Evolutionary conservation across 2,797 vertebrate species (phyloP).

Genomic region (Pitangus sulphuratus): DNA sequence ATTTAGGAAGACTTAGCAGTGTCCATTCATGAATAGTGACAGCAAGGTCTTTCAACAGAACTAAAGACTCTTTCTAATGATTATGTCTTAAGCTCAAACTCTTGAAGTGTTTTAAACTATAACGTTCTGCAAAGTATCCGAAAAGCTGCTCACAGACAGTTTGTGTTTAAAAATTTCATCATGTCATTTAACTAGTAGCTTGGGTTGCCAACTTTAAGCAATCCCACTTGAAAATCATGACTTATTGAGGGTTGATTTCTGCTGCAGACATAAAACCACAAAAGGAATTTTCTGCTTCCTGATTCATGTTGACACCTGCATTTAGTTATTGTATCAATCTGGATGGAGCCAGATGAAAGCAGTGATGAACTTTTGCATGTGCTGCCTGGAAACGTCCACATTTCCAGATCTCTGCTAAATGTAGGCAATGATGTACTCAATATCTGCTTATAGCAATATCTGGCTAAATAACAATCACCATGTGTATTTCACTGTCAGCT

Average conservation of each 20-base stretch:
- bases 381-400: not conserved
- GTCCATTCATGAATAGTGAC: not conserved
- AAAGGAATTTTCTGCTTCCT: not conserved
- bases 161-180: not conserved
- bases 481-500: not conserved
- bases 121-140: not conserved
- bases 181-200: not conserved
- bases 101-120: not conserved
- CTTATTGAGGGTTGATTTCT: not conserved
- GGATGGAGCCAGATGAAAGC: not conserved
- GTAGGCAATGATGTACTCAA: not conserved
- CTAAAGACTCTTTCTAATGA: not conserved
- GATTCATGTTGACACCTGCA: not conserved
- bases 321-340: not conserved
- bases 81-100: not conserved
- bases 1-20: not conserved
- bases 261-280: not conserved
- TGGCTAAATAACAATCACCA: not conserved
- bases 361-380: not conserved
- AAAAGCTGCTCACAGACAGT: not conserved
- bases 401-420: not conserved
- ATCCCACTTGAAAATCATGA: not conserved
- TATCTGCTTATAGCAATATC: not conserved
- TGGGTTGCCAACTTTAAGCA: not conserved
- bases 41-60: not conserved